A percentile compares a stretch with the other conserved stretches of the same genome.
Conservation (phyloP, 2,113 vertebrate species). For the Mormyrus lacerda region DNA sequence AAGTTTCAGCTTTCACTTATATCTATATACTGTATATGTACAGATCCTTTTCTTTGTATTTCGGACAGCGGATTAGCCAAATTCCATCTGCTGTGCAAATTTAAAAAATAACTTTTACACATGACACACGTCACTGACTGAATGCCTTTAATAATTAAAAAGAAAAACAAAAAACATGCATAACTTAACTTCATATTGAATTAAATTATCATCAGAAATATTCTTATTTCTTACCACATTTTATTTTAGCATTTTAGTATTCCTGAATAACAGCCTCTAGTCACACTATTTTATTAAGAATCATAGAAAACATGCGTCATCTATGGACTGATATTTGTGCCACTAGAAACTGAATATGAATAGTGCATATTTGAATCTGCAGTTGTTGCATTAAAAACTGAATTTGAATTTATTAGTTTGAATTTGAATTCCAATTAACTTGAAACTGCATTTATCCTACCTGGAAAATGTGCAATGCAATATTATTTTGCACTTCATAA, state of each 20-base stretch:
- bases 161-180: neutral
- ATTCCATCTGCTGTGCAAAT: neutral
- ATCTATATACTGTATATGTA: neutral
- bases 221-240: neutral
- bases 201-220: neutral
- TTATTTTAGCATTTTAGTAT: too few relatives aligned
- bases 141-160: neutral
- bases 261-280: neutral
- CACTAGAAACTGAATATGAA: too few relatives aligned
- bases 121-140: neutral
- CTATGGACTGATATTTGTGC: too few relatives aligned
- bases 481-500: too few relatives aligned
- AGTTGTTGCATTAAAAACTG: too few relatives aligned
- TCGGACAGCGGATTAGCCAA: neutral
- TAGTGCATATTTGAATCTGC: too few relatives aligned
- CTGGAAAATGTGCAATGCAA: too few relatives aligned
- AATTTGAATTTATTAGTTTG: too few relatives aligned
- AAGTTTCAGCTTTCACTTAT: neutral
- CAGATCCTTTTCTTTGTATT: neutral
- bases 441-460: too few relatives aligned
- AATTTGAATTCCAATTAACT: too few relatives aligned
- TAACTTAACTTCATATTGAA: neutral
- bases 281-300: too few relatives aligned
- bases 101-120: neutral
- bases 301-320: too few relatives aligned